Percentiles rank a stretch among this genome's conserved stretches.
phyloP scores from a whole-genome alignment of 2,797 vertebrate species.

The Morelia viridis region DNA sequence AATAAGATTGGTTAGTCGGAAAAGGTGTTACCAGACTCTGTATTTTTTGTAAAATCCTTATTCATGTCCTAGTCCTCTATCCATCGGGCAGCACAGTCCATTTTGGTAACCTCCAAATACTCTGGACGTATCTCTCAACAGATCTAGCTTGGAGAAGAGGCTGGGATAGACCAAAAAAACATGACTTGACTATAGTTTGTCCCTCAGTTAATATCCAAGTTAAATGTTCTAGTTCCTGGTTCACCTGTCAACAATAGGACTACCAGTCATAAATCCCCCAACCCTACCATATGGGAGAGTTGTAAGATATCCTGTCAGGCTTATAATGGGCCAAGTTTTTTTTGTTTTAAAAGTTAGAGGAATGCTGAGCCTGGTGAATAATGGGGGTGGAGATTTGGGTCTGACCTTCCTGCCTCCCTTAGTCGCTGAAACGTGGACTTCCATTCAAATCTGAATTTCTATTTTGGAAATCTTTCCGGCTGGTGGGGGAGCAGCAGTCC shows the following conservation, averaged over 20 bases:
- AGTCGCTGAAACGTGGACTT: background rate
- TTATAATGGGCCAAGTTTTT: background rate
- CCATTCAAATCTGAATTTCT: background rate
- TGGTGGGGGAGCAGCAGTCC: background rate
- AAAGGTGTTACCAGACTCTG: no score
- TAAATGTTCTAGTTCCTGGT: background rate
- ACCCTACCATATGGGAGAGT: background rate
- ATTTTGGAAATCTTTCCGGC: background rate
- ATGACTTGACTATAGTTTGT: background rate
- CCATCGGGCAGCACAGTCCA: no score
- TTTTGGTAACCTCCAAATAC: no score
- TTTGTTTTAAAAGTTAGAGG: background rate
- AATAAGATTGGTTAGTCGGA: no score
- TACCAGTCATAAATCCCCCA: no score
- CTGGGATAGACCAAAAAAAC: no score
- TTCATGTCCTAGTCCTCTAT: no score
- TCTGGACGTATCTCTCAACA: no score
- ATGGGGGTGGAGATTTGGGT: background rate
- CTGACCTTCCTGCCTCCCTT: background rate
- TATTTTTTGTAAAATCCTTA: no score
- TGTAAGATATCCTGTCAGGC: background rate
- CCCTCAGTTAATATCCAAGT: background rate
- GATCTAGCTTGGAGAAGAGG: no score
- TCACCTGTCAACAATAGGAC: background rate
- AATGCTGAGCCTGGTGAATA: background rate